A percentile compares a stretch with the other conserved stretches of the same genome.
Conservation (phyloP, 2,113 vertebrate species). For the Turdus rufiventris region DNA sequence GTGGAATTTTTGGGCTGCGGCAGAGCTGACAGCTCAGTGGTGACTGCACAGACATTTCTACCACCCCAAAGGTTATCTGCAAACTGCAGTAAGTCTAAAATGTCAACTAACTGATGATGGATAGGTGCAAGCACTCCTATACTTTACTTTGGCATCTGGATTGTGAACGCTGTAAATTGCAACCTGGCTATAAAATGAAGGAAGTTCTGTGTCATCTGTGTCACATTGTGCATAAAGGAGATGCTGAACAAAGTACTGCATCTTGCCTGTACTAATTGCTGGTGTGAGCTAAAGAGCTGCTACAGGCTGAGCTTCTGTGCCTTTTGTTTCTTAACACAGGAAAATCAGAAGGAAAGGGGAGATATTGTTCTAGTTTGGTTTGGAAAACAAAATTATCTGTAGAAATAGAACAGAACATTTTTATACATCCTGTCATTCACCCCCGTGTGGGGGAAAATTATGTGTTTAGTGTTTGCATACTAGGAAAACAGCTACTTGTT, state of each 20-base stretch:
- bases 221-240: background rate
- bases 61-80: conserved; percentile 4
- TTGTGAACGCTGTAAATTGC: background rate
- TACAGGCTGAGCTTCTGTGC: background rate
- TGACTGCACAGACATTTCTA: background rate
- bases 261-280: background rate
- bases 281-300: background rate
- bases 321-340: background rate
- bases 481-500: background rate
- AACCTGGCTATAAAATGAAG: background rate
- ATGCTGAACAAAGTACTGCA: background rate
- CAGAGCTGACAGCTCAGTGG: background rate
- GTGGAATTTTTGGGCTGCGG: background rate
- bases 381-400: background rate
- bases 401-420: background rate
- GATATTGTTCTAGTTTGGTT: background rate
- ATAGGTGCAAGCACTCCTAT: background rate
- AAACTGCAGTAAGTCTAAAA: background rate
- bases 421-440: background rate
- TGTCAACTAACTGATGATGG: background rate
- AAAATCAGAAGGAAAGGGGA: background rate
- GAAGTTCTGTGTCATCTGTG: background rate
- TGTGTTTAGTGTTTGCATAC: background rate
- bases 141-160: background rate
- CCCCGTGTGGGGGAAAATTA: background rate